Evolutionary conservation across 2,888 invertebrate species (phyloP), one percentile per base, ranked within the genome.

Genomic region (Romanomermis culicivorax): DNA sequence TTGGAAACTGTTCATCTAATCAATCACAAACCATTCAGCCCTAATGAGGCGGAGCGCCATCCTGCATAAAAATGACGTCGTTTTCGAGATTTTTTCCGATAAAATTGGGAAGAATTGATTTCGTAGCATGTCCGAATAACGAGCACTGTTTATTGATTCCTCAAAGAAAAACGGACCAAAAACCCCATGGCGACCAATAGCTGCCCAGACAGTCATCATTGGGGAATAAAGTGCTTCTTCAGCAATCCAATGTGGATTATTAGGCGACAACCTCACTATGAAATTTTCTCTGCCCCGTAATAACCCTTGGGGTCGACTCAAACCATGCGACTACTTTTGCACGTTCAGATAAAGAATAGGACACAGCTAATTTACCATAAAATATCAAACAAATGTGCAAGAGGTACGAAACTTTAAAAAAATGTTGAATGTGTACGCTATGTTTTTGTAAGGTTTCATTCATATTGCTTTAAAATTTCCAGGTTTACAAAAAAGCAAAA

Each of bases 101-200:
- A 2, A 55, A 11, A n/a, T 11, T n/a, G n/a, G 58, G 2, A 53
- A 20, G 29, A 56, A 57, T 23, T 56, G 17, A 17, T 58, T 42
- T 57, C 58, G 59, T 7, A 57, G 53, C 56, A 57, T 47, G 11
- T 24, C 50, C 4, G 60, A 26, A 47, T 57, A 57, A 27, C 20
- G 29, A 7, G 3, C 60, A 29, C 51, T 29, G 29, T 26, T 51
- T n/a, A 51, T 25, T 29, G 51, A 23, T 26, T 29, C 51, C 2
- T 51, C 17, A 29, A 29, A 51, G 51, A 51, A 51, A 29, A 51
- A 51, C 11, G 51, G 51, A 2, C 51, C 51, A 51, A 51, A 23
- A 3, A 51, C 29, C 3, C 51, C 29, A 20, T 25, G 23, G 11
- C 20, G 17, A 2, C 49, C n/a, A 29, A 51, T 51, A 4, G 51